Evolutionary conservation across 2,888 invertebrate species (phyloP), one percentile per base, ranked within the genome.

Genomic region (Fragum sueziense): DNA sequence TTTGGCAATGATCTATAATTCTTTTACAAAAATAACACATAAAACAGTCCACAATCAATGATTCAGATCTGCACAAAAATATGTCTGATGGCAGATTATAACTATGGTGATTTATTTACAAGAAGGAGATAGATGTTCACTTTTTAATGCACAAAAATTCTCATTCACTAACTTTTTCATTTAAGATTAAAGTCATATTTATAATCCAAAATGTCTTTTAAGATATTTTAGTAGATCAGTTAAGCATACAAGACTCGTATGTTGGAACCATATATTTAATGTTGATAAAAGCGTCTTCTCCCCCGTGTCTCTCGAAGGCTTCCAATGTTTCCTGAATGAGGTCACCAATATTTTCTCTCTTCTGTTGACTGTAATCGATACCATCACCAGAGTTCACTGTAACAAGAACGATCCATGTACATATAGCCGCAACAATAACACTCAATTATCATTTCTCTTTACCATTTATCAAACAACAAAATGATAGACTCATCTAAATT

Each of bases 181-280:
- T 20, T 37, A 9, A 47, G 14, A 3, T 47, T 47, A 9, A 47
- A 47, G n/a, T 47, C 47, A 47, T n/a, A 65, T 41, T 65, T 41
- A 41, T 41, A 41, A 14, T 65, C 65, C 41, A 41, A 41, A 34
- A 41, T 41, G 65, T 54, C 52, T 70, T 31, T 51, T 51, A 29
- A 52, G 1, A 52, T 34, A 25, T 54, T 27, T 6, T 37, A 6
- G 6, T 6, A 61, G 25, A 70, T 88, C 86, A 93, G 83, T 93
- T 93, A 54, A 93, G 91, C 89, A 93, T 89, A 82, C 92, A 97
- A 0, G 98, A 98, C 93, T 99, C 98, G 91, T 99, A 99, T 7
- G 98, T 98, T 0, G 99, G 99, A 87, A 99, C 96, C 95, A 99
- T 97, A 93, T 99, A 99, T 94, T 99, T 99, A 90, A 99, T 99